phyloP scores from a whole-genome alignment of 2,113 vertebrate species.

The Corapipo altera region DNA sequence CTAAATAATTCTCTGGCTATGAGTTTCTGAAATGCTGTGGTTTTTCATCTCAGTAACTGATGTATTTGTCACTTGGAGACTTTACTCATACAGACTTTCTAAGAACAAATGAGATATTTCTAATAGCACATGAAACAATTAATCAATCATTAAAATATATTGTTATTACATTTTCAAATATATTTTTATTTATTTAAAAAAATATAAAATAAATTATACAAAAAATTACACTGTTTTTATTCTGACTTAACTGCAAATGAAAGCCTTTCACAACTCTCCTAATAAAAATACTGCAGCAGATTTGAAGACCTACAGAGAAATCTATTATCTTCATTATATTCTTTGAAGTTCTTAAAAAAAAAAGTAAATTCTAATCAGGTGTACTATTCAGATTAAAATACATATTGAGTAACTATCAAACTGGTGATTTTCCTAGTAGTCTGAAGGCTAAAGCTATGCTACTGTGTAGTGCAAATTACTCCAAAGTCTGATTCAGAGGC shows the following conservation, averaged over 20 bases:
- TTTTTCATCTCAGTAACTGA: background rate
- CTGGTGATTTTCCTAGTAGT: constrained; percentile 39
- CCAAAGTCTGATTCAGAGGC: constrained; percentile 62
- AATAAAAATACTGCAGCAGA: background rate
- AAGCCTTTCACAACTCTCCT: background rate
- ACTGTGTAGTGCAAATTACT: constrained; percentile 25
- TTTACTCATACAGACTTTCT: background rate
- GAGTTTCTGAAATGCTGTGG: background rate
- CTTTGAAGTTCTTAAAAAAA: constrained; percentile 21
- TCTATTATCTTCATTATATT: background rate
- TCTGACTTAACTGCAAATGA: background rate
- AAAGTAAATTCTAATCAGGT: background rate
- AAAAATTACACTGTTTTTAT: background rate
- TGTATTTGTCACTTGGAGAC: background rate
- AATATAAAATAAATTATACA: background rate
- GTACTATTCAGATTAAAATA: background rate
- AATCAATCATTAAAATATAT: background rate
- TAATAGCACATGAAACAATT: background rate
- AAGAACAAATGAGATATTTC: background rate
- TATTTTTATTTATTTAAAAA: background rate
- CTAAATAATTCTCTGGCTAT: background rate
- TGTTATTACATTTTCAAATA: background rate
- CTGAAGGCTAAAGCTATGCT: constrained; percentile 66
- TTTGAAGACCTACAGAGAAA: background rate
- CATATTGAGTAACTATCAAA: constrained; percentile 61